Evolutionary conservation across 2,888 invertebrate genomes (phyloP).

Genomic region (Ophion ellenae): DNA sequence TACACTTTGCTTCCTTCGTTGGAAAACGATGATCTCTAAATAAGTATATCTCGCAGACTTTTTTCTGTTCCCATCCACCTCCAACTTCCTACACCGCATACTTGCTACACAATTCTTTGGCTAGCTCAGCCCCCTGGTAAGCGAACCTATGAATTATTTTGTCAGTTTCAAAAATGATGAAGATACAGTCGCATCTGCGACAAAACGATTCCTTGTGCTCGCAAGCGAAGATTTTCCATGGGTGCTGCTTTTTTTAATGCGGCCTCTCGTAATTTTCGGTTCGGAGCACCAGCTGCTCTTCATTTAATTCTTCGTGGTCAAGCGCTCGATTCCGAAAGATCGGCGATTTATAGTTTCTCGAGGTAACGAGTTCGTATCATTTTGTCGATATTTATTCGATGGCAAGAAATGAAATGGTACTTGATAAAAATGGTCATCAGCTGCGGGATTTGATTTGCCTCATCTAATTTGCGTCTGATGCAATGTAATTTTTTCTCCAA

Average conservation of each 20-base stretch:
- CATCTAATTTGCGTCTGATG: too few relatives aligned
- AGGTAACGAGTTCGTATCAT: too few relatives aligned
- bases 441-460: too few relatives aligned
- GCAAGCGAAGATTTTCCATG: constrained; percentile 33
- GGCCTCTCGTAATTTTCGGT: constrained; percentile 24
- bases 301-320: constrained; percentile 30
- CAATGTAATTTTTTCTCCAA: too few relatives aligned
- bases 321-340: not conserved
- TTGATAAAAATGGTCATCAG: too few relatives aligned
- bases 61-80: constrained; percentile 1
- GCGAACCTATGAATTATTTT: constrained; percentile 68
- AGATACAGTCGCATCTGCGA: constrained; percentile 52
- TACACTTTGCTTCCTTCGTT: constrained; percentile 32
- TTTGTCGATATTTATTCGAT: too few relatives aligned
- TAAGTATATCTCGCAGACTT: not conserved
- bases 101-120: constrained; percentile 24
- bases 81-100: constrained; percentile 7
- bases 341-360: too few relatives aligned
- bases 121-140: constrained; percentile 38
- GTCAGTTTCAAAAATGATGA: constrained; percentile 66
- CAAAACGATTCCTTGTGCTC: constrained; percentile 41
- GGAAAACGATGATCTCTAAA: constrained; percentile 37
- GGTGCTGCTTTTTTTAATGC: constrained; percentile 16
- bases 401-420: too few relatives aligned
- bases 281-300: constrained; percentile 14